phyloP scores from a whole-genome alignment of 2,797 vertebrate species.

The Spinibarbus caldwelli region DNA sequence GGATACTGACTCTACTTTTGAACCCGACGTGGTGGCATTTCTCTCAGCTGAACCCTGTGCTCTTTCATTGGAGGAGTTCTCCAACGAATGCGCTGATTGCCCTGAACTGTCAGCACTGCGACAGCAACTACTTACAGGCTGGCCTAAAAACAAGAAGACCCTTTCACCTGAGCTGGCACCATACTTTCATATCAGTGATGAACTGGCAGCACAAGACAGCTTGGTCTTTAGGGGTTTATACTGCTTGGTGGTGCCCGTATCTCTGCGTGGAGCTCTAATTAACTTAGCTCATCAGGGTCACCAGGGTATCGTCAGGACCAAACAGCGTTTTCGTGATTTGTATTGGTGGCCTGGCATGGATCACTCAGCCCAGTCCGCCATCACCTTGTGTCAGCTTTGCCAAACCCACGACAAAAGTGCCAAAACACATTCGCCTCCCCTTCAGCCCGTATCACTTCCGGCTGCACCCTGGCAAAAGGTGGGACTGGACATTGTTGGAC shows the following conservation, averaged over 20 bases:
- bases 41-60: too few relatives aligned
- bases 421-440: background rate
- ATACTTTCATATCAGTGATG: background rate
- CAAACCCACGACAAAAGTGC: slow-evolving; percentile 10
- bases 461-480: background rate
- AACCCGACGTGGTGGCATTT: too few relatives aligned
- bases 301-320: background rate
- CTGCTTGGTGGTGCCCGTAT: background rate
- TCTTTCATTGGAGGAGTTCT: background rate
- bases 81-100: background rate
- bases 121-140: background rate
- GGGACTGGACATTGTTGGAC: background rate
- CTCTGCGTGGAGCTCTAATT: background rate
- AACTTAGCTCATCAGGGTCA: background rate
- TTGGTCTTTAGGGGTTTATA: background rate
- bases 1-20: too few relatives aligned
- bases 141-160: background rate
- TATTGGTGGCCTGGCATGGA: slow-evolving; percentile 23
- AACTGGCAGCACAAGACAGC: background rate
- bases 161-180: background rate
- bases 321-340: background rate
- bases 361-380: background rate
- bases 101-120: background rate
- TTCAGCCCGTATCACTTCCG: background rate
- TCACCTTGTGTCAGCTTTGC: background rate